These are phyloP conservation scores for Gnathonemus echidnorhynchus DNA, from an alignment of 2,113 vertebrate genomes.

Conservation along the genomic window DNA sequence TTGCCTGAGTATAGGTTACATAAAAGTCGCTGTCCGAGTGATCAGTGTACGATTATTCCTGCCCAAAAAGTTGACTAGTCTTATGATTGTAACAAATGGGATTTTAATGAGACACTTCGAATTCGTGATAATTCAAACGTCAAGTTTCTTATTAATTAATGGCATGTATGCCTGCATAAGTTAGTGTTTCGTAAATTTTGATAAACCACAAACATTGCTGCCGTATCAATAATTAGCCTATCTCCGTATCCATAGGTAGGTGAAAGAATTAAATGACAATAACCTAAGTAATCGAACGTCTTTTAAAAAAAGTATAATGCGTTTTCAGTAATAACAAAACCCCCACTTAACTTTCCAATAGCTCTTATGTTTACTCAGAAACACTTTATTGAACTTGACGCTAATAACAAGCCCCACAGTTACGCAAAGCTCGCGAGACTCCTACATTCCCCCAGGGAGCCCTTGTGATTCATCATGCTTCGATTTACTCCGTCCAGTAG, in stretches of 20 bases:
- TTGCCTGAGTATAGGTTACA: neutral
- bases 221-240: neutral
- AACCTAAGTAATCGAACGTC: neutral
- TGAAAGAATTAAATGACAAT: neutral
- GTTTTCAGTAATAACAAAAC: neutral
- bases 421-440: neutral
- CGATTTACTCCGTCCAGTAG: neutral
- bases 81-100: neutral
- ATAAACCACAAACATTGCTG: neutral
- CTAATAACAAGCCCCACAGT: neutral
- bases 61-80: neutral
- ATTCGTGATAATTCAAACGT: neutral
- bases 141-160: neutral
- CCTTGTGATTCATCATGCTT: neutral
- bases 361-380: neutral
- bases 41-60: neutral
- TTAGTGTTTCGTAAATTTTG: neutral
- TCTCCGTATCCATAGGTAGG: neutral
- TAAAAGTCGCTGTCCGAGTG: neutral
- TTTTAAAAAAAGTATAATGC: neutral
- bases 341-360: neutral
- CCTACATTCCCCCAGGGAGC: neutral
- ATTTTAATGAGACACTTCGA: neutral
- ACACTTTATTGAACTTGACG: neutral
- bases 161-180: neutral